phyloP scores from a whole-genome alignment of 2,888 invertebrate species.

The Aradus depressus region DNA sequence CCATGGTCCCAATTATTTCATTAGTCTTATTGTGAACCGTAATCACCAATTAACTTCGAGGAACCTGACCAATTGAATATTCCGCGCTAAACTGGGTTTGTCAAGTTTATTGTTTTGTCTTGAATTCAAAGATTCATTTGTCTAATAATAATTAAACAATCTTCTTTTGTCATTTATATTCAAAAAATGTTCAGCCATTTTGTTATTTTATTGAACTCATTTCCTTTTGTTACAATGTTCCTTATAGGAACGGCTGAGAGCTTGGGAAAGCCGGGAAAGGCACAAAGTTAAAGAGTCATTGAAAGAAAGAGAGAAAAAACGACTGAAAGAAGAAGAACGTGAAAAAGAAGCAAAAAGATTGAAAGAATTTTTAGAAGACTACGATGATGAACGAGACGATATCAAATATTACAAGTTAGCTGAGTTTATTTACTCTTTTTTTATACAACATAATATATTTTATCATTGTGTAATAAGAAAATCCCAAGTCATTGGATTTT shows the following conservation, averaged over 20 bases:
- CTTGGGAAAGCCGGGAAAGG: slow-evolving; percentile 83
- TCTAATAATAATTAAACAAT: too few relatives aligned
- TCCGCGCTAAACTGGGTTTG: too few relatives aligned
- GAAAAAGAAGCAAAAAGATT: slow-evolving; percentile 85
- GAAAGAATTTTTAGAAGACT: slow-evolving; percentile 97
- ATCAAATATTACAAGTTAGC: slow-evolving; percentile 85
- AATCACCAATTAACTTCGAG: too few relatives aligned
- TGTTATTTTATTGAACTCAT: too few relatives aligned
- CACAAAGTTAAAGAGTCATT: slow-evolving; percentile 84
- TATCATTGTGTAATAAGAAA: background rate
- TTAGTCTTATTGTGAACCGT: too few relatives aligned
- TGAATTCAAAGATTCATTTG: too few relatives aligned
- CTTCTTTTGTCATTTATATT: too few relatives aligned
- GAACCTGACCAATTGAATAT: too few relatives aligned
- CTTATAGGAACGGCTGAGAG: slow-evolving; percentile 40
- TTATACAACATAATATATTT: background rate
- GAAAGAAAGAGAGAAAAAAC: slow-evolving; percentile 73
- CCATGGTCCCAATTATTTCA: too few relatives aligned
- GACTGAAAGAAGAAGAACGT: slow-evolving; percentile 72
- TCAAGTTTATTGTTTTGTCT: too few relatives aligned
- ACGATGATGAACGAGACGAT: slow-evolving; percentile 96
- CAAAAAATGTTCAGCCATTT: too few relatives aligned
- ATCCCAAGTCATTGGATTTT: background rate
- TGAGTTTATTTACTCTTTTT: slow-evolving; percentile 13
- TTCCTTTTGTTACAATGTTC: too few relatives aligned